Conservation (phyloP, 2,113 vertebrate species). For the Proteles cristata region DNA sequence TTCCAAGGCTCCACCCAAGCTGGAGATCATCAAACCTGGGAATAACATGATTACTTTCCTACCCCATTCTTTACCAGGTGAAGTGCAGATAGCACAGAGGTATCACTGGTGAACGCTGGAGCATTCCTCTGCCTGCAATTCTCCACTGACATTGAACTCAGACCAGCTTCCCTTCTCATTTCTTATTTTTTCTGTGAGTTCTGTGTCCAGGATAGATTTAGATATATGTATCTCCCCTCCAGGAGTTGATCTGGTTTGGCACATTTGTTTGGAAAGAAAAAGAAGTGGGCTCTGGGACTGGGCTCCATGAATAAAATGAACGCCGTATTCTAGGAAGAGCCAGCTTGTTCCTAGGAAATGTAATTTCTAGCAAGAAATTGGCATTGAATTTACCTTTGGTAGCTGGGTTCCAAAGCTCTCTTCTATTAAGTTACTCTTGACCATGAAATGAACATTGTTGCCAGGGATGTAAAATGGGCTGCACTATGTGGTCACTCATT, state of each 20-base stretch:
- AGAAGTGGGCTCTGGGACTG: background rate
- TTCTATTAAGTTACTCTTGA: background rate
- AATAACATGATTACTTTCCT: background rate
- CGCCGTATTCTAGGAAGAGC: background rate
- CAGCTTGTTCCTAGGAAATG: background rate
- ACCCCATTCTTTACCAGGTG: background rate
- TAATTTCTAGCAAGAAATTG: background rate
- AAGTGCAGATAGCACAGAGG: background rate
- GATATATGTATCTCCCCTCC: background rate
- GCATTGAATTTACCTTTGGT: background rate
- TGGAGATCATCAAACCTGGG: background rate
- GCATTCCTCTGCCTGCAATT: background rate
- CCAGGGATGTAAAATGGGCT: background rate
- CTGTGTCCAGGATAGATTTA: background rate
- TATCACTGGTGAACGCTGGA: background rate
- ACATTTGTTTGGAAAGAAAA: background rate
- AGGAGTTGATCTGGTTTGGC: background rate
- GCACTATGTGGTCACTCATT: background rate
- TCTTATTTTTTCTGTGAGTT: background rate
- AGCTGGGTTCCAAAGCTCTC: background rate
- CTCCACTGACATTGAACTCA: background rate
- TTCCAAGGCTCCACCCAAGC: background rate
- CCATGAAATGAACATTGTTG: no score
- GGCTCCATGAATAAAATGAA: background rate
- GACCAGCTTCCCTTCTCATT: background rate